Base-by-base conservation (phyloP, 2,888 invertebrate species). In the Drosophila neotestacea region DNA sequence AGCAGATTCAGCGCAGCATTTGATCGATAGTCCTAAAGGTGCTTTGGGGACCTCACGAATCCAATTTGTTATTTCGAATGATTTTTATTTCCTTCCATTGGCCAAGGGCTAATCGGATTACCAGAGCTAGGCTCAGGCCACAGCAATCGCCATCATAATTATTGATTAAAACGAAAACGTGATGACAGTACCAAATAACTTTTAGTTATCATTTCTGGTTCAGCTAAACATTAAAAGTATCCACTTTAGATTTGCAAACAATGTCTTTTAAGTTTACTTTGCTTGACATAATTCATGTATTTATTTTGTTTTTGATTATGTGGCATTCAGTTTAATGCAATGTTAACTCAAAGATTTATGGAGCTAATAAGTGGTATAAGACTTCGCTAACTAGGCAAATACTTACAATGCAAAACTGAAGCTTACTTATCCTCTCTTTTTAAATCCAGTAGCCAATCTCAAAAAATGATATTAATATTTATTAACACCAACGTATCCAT, bases 41-140 rank as follows among this genome's bases (percentile, higher is more conserved):
- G 67, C 67, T 55, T 55, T 36, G 22, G 66, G 54, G 50, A 67
- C 54, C 62, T 50, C 62, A 30, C 34, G 34, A 65, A 76, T 73
- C 70, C 70, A 65, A 79, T 83, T 85, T 83, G 73, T 77, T 81
- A 71, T 68, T 73, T 66, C 61, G 62, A 46, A 67, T 63, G 81
- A 70, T 73, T 73, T 73, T 70, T 69, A 87, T 85, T 87, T 68
- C 73, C 70, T 71, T 7, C 58, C 30, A 38, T 30, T 58, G 56
- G 63, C 73, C 60, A 51, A 66, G 56, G 51, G 64, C 66, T 81
- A 79, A 83, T 81, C 85, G 79, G 82, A 87, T 83, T 85, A 81
- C 16, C 42, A 22, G 34, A 27, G 3, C 7, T 22, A 6, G 52
- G 38, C 9, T 36, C 13, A 13, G 9, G 41, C 32, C 16, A 62